Conservation (phyloP, 2,113 vertebrate species). For the Hippocampus guttulatus region DNA sequence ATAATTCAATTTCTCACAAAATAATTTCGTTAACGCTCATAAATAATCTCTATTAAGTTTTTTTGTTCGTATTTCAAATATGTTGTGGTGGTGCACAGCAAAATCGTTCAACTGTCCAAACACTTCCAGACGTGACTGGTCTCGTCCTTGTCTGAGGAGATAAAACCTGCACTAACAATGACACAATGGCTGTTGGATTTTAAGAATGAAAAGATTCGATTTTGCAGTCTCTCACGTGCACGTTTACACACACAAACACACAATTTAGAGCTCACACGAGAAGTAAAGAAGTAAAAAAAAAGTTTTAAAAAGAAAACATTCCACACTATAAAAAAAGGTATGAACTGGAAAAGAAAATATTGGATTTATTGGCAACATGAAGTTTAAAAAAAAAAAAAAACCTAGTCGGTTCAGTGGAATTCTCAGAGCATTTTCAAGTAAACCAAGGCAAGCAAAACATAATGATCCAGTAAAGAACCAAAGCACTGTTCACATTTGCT, state of each 20-base stretch:
- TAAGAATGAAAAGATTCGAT: too few relatives aligned
- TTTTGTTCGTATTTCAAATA: neutral
- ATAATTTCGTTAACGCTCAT: neutral
- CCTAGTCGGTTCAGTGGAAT: constrained; percentile 50
- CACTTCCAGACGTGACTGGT: neutral
- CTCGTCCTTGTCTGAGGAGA: neutral
- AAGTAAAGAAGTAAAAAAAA: neutral
- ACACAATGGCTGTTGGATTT: neutral
- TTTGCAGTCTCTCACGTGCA: constrained; percentile 7
- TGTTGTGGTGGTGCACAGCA: neutral
- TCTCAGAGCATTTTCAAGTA: constrained; percentile 60
- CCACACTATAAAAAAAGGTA: constrained; percentile 8
- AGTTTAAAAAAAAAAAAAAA: constrained; percentile 37
- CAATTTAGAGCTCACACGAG: neutral
- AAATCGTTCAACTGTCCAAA: neutral
- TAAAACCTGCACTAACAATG: neutral
- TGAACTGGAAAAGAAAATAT: constrained; percentile 16
- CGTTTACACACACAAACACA: neutral
- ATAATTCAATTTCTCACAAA: neutral
- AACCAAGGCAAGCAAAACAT: constrained; percentile 36
- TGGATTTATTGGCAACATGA: constrained; percentile 35
- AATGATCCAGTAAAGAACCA: constrained; percentile 25
- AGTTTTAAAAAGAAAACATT: neutral
- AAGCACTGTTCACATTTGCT: constrained; percentile 47
- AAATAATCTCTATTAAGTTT: neutral